These are phyloP conservation scores for Hormiphora californensis DNA, from an alignment of 37 sponge, comb jelly and placozoan genomes.

Conservation along the genomic window DNA sequence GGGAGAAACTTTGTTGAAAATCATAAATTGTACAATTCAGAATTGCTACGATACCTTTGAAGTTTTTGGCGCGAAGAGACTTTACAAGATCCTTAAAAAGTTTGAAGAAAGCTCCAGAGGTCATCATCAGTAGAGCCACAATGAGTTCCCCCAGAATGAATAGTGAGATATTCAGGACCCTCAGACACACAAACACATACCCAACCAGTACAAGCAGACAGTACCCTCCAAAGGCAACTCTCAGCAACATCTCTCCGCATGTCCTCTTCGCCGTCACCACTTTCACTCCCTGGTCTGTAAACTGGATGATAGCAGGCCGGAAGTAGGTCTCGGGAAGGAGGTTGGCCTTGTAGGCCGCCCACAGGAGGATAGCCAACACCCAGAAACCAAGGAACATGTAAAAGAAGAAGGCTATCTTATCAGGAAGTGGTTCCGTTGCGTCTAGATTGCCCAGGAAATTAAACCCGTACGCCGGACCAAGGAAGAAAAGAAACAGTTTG, in stretches of 20 bases:
- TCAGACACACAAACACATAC: not conserved
- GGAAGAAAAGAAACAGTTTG: slow-evolving; percentile 9
- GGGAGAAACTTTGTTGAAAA: too few relatives aligned
- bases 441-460: slow-evolving; percentile 1
- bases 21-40: too few relatives aligned
- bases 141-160: slow-evolving; percentile 16
- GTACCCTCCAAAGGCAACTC: not conserved
- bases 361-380: not conserved
- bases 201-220: not conserved
- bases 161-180: not conserved
- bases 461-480: not conserved
- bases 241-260: not conserved
- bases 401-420: not conserved
- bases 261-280: not conserved
- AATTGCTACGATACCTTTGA: too few relatives aligned
- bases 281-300: not conserved
- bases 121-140: not conserved
- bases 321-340: not conserved
- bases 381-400: not conserved
- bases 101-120: not conserved
- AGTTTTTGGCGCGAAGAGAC: too few relatives aligned
- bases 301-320: not conserved
- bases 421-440: not conserved
- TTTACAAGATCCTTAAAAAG: not conserved
- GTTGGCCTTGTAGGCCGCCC: slow-evolving; percentile 25